Conservation (phyloP, 1,140 invertebrate genomes). For the Oryctes rhinoceros region DNA sequence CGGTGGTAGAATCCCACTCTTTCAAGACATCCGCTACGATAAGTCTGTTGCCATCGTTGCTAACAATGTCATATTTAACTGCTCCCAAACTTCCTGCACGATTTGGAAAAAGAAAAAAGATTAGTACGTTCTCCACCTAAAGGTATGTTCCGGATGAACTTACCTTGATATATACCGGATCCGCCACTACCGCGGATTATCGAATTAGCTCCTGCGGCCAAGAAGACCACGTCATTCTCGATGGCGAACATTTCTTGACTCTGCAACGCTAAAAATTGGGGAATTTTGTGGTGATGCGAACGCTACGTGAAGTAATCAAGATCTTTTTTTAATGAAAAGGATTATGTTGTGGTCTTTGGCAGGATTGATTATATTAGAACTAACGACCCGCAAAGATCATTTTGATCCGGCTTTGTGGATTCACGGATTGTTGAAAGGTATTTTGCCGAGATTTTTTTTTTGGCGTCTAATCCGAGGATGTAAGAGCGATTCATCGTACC, state of each 20-base stretch:
- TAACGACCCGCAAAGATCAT: no score
- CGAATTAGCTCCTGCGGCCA: conserved; percentile 66
- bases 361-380: no score
- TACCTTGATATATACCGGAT: conserved; percentile 63
- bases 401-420: no score
- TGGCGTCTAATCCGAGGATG: neutral
- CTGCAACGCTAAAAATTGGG: conserved; percentile 61
- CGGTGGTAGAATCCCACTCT: neutral
- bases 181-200: conserved; percentile 59
- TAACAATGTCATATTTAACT: conserved; percentile 38
- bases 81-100: conserved; percentile 10
- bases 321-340: no score
- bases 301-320: no score
- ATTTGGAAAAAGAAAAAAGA: neutral
- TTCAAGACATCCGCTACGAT: conserved; percentile 37
- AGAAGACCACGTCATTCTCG: conserved; percentile 62
- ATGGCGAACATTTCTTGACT: conserved; percentile 65
- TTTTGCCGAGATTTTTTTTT: no score
- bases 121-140: neutral
- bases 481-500: conserved; percentile 57
- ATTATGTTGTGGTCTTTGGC: no score
- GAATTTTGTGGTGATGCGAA: neutral
- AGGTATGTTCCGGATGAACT: neutral
- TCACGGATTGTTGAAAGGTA: no score
- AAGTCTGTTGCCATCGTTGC: conserved; percentile 34